These are phyloP conservation scores for Omphaloscelis lunosa DNA, from an alignment of 2,888 invertebrate genomes.

Conservation along the genomic window DNA sequence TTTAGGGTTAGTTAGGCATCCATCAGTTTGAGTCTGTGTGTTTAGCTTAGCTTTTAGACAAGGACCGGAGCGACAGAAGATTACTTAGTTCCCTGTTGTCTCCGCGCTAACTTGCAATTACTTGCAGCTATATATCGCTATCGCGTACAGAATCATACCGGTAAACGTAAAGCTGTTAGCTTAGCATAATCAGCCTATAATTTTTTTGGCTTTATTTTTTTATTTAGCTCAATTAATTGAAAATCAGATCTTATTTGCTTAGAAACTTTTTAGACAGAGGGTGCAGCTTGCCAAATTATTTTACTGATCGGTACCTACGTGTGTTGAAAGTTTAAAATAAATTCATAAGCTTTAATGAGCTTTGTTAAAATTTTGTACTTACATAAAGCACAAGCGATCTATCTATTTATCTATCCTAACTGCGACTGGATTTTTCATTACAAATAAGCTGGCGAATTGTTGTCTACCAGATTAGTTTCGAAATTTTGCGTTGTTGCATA, in stretches of 20 bases:
- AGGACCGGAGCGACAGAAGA: constrained; percentile 6
- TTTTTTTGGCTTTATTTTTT: too few relatives aligned
- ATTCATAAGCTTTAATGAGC: too few relatives aligned
- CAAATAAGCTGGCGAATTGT: too few relatives aligned
- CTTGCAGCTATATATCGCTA: neutral
- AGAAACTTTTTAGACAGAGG: neutral
- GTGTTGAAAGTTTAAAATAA: neutral
- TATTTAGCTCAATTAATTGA: constrained; percentile 7
- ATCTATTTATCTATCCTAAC: too few relatives aligned
- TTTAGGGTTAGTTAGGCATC: constrained; percentile 47
- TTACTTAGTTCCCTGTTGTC: constrained; percentile 24
- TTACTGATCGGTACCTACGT: neutral
- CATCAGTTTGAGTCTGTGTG: constrained; percentile 29
- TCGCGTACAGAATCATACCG: neutral
- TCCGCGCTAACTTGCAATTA: constrained; percentile 17
- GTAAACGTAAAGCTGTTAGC: constrained; percentile 5
- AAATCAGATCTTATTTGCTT: constrained; percentile 14
- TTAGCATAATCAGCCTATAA: neutral
- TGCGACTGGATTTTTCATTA: too few relatives aligned
- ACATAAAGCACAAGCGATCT: too few relatives aligned
- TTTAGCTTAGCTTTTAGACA: constrained; percentile 51
- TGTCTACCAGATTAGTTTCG: too few relatives aligned
- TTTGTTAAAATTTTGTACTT: too few relatives aligned
- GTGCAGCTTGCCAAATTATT: neutral
- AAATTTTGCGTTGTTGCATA: too few relatives aligned